Conservation (phyloP, 2,797 vertebrate species). For the Tangara arthus region DNA sequence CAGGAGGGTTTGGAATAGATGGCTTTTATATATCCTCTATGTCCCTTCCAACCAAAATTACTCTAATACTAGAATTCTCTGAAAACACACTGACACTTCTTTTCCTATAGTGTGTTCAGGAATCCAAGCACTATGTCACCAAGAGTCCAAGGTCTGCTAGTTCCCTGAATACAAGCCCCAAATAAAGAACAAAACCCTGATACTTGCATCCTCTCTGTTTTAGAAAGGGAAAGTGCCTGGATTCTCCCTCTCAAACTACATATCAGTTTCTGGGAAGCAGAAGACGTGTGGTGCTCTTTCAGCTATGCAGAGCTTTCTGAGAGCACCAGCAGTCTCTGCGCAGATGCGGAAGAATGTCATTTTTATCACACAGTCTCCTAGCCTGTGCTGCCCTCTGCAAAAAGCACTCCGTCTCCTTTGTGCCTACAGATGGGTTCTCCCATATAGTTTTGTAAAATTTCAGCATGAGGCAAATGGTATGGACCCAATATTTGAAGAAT, state of each 20-base stretch:
- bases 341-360: accelerated
- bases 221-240: background rate
- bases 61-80: background rate
- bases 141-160: background rate
- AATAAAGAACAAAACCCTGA: background rate
- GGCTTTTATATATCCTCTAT: background rate
- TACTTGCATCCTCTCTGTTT: background rate
- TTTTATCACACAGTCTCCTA: background rate
- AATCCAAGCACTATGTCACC: background rate
- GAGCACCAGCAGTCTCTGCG: background rate
- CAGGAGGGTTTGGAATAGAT: background rate
- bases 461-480: background rate
- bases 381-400: background rate
- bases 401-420: background rate
- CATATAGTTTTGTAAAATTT: background rate
- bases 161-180: background rate
- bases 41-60: background rate
- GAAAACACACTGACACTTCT: background rate
- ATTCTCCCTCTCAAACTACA: background rate
- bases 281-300: background rate
- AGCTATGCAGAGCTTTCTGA: background rate
- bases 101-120: background rate
- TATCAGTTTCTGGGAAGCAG: background rate
- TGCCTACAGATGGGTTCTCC: background rate
- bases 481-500: background rate